phyloP scores from a whole-genome alignment of 2,113 vertebrate genomes.

The Piprites chloris region DNA sequence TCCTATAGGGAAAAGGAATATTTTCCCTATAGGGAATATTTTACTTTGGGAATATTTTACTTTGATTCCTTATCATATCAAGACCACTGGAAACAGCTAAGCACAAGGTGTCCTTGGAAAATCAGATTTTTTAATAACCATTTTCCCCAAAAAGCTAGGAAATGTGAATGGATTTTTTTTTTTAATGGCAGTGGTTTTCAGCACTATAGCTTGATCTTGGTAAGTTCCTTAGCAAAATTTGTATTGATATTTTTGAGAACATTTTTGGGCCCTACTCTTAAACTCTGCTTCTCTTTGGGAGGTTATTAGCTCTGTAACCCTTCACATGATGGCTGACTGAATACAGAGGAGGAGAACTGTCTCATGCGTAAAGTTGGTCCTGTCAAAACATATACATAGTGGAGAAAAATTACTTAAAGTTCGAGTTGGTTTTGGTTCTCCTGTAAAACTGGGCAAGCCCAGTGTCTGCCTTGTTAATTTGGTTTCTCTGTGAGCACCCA shows the following conservation, averaged over 20 bases:
- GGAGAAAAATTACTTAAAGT: neutral
- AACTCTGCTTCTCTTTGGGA: neutral
- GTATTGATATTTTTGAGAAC: neutral
- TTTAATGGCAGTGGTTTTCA: neutral
- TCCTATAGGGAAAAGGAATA: no score
- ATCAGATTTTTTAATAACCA: neutral
- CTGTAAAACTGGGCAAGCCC: neutral
- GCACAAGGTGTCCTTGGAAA: conserved; percentile 32
- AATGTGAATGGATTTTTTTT: neutral
- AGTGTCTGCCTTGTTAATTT: neutral
- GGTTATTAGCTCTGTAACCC: neutral
- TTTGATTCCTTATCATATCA: conserved; percentile 12
- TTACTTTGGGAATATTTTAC: conserved; percentile 32
- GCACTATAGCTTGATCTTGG: neutral
- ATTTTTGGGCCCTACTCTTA: neutral
- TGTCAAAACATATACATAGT: neutral
- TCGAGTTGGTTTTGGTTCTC: neutral
- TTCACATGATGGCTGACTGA: neutral
- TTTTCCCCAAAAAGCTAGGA: neutral
- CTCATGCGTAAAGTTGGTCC: neutral
- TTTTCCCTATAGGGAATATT: no score
- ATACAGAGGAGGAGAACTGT: neutral
- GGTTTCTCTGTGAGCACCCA: neutral
- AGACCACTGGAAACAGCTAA: neutral
- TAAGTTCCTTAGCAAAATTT: neutral